Evolutionary conservation across 2,888 invertebrate genomes (phyloP).

Genomic region (Eilema depressum): DNA sequence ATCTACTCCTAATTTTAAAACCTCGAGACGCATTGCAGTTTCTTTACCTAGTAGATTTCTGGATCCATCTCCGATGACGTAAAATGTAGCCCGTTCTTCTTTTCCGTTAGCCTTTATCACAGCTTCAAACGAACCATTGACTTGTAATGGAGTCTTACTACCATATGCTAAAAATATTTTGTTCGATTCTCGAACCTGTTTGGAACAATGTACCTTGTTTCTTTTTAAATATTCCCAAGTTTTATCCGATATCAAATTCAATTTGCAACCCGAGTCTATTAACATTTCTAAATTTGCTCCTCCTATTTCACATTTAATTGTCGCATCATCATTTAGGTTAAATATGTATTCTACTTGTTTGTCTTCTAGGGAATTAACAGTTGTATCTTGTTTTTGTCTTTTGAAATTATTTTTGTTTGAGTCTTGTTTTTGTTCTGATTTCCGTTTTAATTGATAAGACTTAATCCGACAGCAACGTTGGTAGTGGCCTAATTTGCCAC

Average conservation of each 20-base stretch:
- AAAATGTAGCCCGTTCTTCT: neutral
- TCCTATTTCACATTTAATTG: too few species aligned
- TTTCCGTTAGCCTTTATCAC: neutral
- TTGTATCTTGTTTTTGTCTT: too few species aligned
- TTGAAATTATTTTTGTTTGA: neutral
- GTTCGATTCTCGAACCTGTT: neutral
- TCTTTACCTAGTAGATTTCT: neutral
- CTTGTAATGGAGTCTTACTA: too few species aligned
- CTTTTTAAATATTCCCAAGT: neutral
- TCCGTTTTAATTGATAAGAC: neutral
- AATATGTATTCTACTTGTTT: too few species aligned
- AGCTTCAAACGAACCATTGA: neutral
- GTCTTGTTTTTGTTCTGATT: neutral
- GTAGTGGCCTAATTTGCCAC: neutral
- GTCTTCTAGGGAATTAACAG: too few species aligned
- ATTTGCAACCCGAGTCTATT: too few species aligned
- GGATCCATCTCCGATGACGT: neutral
- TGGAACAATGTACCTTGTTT: neutral
- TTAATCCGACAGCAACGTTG: neutral
- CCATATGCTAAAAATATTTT: too few species aligned
- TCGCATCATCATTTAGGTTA: too few species aligned
- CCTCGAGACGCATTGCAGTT: too few species aligned
- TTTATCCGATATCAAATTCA: neutral
- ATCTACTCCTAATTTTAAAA: too few species aligned
- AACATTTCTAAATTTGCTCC: too few species aligned